Base-by-base conservation (phyloP, 2,113 vertebrate species). In the Thomomys bottae region DNA sequence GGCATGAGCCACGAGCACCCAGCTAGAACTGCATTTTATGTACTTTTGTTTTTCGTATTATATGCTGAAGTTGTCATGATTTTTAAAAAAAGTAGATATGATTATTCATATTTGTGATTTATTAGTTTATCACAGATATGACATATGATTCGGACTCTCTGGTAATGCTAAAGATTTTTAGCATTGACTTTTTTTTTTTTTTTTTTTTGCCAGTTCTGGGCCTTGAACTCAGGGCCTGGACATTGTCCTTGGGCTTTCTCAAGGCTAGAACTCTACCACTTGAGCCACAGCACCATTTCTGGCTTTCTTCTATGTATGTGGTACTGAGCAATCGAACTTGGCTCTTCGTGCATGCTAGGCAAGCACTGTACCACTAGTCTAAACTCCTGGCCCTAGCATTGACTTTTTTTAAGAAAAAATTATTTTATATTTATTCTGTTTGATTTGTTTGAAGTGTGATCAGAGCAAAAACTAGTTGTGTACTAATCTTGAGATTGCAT, bases 121-220 rank as follows among this genome's bases (percentile, higher is more conserved):
- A 63, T 63, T 23, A 83, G 76, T 75, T 75, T 84, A 88, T 42
- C 49, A 83, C 17, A 36, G 24, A 34, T 68, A 21, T 81, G 67
- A 72, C n/a, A 28, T 85, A n/a, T 82, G 73, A 78, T 93, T 14
- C 66, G 70, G 24, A 77, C 78, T 90, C 10, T 85, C 28, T 95
- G 76, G 40, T 88, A 64, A 85, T 23, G 73, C 4, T 80, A 30
- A 84, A 77, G 49, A 81, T 72, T 66, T 93, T 91, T 75, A 86
- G 30, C 17, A 28, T 82, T 94, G 28, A 30, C 28, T 87, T 93
- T 57, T 10, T 61, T 18, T 30, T 54, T 63, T 45, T 45, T 45
- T 8, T 45, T 45, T 45, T 8, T 45, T 11, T 8, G 11, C 45
- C 45, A 45, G 11, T 45, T 45, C 6, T 45, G 45, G 45, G 45